These are phyloP conservation scores for Vanessa cardui DNA, from an alignment of 2,888 invertebrate species.

Conservation along the genomic window DNA sequence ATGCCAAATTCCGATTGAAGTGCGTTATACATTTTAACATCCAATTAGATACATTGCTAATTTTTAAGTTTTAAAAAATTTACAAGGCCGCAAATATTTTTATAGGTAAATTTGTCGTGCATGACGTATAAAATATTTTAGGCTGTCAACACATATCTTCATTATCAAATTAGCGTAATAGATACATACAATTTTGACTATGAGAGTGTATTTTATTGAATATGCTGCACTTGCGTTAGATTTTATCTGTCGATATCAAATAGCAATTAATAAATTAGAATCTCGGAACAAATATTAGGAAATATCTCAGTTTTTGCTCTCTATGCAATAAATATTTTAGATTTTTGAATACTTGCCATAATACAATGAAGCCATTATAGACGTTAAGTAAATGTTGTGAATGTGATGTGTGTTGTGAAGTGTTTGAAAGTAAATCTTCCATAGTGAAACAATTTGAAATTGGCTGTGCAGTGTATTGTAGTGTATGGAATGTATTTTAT, in stretches of 20 bases:
- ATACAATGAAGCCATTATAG: conserved; percentile 22
- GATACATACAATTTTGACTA: background rate
- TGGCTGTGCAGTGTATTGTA: conserved; percentile 13
- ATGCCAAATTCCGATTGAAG: conserved; percentile 2
- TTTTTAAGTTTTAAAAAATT: background rate
- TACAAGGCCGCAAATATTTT: conserved; percentile 8
- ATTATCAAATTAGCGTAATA: background rate
- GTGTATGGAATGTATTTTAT: too few relatives aligned
- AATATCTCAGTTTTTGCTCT: conserved; percentile 8
- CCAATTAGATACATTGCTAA: background rate
- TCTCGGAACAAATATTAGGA: background rate
- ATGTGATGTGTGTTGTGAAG: conserved; percentile 20
- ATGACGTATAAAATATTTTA: background rate
- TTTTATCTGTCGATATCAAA: background rate
- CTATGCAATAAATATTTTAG: conserved; percentile 4
- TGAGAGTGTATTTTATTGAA: background rate
- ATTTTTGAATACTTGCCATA: conserved; percentile 27
- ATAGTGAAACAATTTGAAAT: conserved; percentile 13
- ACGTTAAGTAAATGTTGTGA: conserved; percentile 23
- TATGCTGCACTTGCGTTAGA: background rate
- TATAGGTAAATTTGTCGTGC: conserved; percentile 5
- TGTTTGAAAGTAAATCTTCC: conserved; percentile 19
- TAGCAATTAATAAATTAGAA: background rate
- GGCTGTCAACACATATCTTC: conserved; percentile 7
- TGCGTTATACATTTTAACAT: background rate